Conservation (phyloP, 2,888 invertebrate species). For the Chaetogeoica ovagalla region DNA sequence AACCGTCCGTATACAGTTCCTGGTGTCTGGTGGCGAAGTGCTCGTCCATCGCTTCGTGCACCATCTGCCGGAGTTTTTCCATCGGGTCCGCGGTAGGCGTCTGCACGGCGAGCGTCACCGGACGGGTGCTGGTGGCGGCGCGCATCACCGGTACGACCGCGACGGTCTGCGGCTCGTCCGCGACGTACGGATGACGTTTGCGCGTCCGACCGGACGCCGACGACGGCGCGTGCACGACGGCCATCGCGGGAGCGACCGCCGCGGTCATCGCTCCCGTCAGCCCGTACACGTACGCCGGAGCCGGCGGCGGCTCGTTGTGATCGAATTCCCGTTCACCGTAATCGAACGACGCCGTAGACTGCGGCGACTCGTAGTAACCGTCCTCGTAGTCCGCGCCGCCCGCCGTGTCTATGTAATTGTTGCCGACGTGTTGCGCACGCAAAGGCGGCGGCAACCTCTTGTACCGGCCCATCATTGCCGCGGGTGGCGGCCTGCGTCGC, state of each 20-base stretch:
- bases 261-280: neutral
- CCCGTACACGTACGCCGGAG: neutral
- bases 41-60: constrained; percentile 54
- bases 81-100: neutral
- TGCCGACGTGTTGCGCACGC: neutral
- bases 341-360: neutral
- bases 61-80: constrained; percentile 32
- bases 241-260: neutral
- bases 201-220: neutral
- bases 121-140: neutral
- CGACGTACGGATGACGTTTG: constrained; percentile 12
- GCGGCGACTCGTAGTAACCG: neutral
- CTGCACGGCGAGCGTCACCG: neutral
- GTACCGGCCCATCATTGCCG: neutral
- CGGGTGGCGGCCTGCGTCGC: neutral
- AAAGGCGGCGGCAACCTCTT: constrained; percentile 8
- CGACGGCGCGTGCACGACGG: neutral
- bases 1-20: constrained; percentile 55
- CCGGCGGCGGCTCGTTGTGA: neutral
- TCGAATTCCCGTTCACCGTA: constrained; percentile 22
- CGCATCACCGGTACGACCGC: constrained; percentile 1
- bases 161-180: neutral
- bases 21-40: constrained; percentile 55
- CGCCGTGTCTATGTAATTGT: constrained; percentile 22
- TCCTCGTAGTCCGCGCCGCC: constrained; percentile 20